Conservation (phyloP, 2,797 vertebrate genomes). For the Centroberyx gerrardi region DNA sequence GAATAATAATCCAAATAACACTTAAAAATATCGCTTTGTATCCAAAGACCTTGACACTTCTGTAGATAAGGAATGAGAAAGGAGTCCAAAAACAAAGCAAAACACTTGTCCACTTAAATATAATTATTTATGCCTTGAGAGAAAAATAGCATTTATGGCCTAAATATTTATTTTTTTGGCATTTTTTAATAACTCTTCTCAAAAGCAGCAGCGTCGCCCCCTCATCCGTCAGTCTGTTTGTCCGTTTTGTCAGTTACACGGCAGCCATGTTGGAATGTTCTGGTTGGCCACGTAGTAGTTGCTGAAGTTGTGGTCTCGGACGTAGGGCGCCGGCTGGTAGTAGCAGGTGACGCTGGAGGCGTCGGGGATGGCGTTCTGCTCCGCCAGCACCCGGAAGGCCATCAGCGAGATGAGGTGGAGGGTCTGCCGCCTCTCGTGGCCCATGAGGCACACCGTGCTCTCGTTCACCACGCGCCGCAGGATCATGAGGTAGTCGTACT, state of each 20-base stretch:
- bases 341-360: constrained; percentile 97
- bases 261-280: constrained; percentile 97
- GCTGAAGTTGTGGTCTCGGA: constrained; percentile 96
- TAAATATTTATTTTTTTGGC: constrained; percentile 37
- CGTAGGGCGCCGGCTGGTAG: constrained; percentile 93
- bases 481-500: constrained; percentile 98
- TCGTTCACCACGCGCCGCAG: constrained; percentile 95
- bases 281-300: constrained; percentile 97
- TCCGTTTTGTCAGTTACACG: constrained; percentile 90
- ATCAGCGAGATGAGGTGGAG: constrained; percentile 96
- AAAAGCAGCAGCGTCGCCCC: constrained; percentile 52
- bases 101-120: constrained; percentile 77
- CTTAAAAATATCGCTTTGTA: constrained; percentile 82
- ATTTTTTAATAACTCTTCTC: constrained; percentile 37
- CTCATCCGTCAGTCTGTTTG: constrained; percentile 8
- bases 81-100: constrained; percentile 66
- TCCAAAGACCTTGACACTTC: constrained; percentile 71
- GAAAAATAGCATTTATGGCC: constrained; percentile 71
- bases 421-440: constrained; percentile 95
- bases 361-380: constrained; percentile 95
- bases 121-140: constrained; percentile 75
- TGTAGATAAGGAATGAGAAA: constrained; percentile 81
- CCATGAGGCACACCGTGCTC: constrained; percentile 99
- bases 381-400: constrained; percentile 92
- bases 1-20: constrained; percentile 60